These are phyloP conservation scores for Dufourea novaeangliae DNA, from an alignment of 1,140 invertebrate genomes.

Conservation along the genomic window DNA sequence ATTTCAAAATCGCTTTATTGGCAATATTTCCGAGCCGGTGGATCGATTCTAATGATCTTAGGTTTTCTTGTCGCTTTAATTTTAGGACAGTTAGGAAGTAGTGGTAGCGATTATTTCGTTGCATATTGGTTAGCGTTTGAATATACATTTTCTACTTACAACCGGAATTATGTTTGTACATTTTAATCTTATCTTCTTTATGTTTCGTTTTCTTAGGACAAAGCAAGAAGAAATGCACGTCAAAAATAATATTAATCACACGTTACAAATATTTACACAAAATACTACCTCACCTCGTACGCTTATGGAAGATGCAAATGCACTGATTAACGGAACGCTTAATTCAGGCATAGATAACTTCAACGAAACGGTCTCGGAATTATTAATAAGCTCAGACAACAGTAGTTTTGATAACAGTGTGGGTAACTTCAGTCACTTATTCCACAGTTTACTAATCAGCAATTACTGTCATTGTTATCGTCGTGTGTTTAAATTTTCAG, in stretches of 20 bases:
- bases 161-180: neutral
- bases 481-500: constrained; percentile 16
- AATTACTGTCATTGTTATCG: neutral
- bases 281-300: neutral
- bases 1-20: constrained; percentile 81
- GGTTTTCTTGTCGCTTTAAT: constrained; percentile 77
- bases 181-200: neutral
- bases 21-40: constrained; percentile 83
- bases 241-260: constrained; percentile 24
- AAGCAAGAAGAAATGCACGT: constrained; percentile 69
- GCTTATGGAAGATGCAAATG: constrained; percentile 72
- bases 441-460: neutral
- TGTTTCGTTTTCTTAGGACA: constrained; percentile 72
- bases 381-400: constrained; percentile 70
- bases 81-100: constrained; percentile 81
- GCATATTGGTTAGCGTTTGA: constrained; percentile 76
- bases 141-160: neutral
- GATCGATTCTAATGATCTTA: constrained; percentile 77
- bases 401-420: constrained; percentile 60
- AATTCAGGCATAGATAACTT: constrained; percentile 1
- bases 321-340: constrained; percentile 57
- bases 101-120: constrained; percentile 85
- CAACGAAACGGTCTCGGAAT: neutral
- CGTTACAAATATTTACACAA: neutral
- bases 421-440: constrained; percentile 26